These are phyloP conservation scores for Phortica magna DNA, from an alignment of 2,888 invertebrate genomes.

Conservation along the genomic window DNA sequence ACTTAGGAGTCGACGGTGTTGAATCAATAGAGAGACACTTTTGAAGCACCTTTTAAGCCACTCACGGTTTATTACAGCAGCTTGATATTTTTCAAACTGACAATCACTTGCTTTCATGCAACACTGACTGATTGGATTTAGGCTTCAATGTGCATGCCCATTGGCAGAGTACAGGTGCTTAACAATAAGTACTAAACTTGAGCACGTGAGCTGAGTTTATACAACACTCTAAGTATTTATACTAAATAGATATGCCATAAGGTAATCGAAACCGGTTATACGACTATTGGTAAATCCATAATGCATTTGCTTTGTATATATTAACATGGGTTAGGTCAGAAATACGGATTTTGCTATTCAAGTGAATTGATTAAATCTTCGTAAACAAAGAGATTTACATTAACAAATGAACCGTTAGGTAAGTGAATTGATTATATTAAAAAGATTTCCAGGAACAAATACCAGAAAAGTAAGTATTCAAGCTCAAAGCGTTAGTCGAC, in stretches of 20 bases:
- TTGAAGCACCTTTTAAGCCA: too few relatives aligned
- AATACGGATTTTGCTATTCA: background rate
- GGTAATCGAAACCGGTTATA: background rate
- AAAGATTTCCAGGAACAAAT: background rate
- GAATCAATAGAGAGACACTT: too few relatives aligned
- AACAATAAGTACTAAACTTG: slow-evolving; percentile 2
- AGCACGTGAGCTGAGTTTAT: background rate
- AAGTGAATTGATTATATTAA: background rate
- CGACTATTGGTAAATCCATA: background rate
- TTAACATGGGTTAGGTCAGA: slow-evolving; percentile 18
- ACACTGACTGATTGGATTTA: too few relatives aligned
- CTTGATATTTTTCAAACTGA: too few relatives aligned
- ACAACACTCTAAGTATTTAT: slow-evolving; percentile 37
- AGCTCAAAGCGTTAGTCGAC: background rate
- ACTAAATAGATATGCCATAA: slow-evolving; percentile 35
- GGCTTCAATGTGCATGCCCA: too few relatives aligned
- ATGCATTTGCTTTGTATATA: background rate
- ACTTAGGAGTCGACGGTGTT: too few relatives aligned
- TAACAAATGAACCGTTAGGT: background rate
- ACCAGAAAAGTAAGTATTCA: background rate
- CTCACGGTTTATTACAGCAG: too few relatives aligned
- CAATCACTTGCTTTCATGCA: too few relatives aligned
- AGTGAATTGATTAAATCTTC: background rate
- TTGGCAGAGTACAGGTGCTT: too few relatives aligned
- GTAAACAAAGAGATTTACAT: background rate